Conservation (phyloP, 2,113 vertebrate species). For the Spea bombifrons region DNA sequence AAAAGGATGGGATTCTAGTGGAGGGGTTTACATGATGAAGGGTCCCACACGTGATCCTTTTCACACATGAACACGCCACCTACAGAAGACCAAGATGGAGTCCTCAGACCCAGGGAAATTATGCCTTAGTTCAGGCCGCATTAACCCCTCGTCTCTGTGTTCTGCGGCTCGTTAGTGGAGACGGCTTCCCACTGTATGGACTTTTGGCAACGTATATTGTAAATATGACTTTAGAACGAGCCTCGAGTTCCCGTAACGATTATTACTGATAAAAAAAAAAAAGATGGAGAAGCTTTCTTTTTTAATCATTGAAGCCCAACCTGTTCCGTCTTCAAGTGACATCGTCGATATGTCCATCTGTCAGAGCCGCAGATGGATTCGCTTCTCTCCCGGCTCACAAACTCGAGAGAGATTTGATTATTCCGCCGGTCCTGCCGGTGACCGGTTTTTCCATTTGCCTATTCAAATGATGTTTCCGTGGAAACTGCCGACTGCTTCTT, state of each 20-base stretch:
- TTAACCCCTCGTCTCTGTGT: too few species aligned
- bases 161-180: too few species aligned
- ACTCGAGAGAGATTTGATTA: constrained; percentile 17
- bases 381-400: background rate
- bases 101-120: too few species aligned
- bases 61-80: too few species aligned
- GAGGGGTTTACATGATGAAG: too few species aligned
- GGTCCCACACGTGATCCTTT: too few species aligned
- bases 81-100: too few species aligned
- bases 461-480: constrained; percentile 36
- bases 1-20: too few species aligned
- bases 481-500: constrained; percentile 10
- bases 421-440: background rate
- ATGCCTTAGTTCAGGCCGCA: too few species aligned
- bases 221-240: background rate
- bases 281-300: background rate
- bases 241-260: background rate
- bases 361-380: constrained; percentile 5
- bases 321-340: background rate
- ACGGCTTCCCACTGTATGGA: too few species aligned
- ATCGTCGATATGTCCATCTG: constrained; percentile 1
- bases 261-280: too few species aligned
- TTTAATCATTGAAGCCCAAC: background rate
- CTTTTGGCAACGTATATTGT: background rate
- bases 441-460: constrained; percentile 29